Evolutionary conservation across 2,797 vertebrate species (phyloP), one percentile per base, ranked within the genome.

Genomic region (Eurystomus glaucurus): DNA sequence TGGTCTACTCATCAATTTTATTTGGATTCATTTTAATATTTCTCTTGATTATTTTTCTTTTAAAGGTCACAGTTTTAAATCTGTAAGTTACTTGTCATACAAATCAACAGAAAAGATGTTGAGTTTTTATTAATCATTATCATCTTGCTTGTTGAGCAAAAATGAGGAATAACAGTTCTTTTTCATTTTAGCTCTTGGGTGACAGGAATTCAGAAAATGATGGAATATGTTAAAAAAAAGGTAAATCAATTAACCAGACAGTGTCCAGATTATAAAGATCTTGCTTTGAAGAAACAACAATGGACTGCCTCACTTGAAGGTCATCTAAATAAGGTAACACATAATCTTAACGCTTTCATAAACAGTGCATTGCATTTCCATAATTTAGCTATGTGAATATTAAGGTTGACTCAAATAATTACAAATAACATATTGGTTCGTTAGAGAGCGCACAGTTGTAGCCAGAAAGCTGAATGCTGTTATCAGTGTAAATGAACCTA

Each of bases 251-350:
- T 99, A 79, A 97, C 86, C 25, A 61, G 77, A 12, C 98, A 98
- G 60, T 97, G 96, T 93, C 97, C 97, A 26, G 92, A 97, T 12
- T 97, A 98, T 87, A 88, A 96, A 88, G 98, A 98, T 43, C 60
- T 98, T 87, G 92, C 96, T 85, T 97, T 98, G 88, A 98, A 98
- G 98, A 98, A 97, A 91, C 98, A 98, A 9, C 96, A 98, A n/a
- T 91, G 99, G 95, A 93, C 96, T 86, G 90, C 90, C 7, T 98
- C 96, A 11, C 97, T 99, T 87, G 98, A 99, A 77, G 98, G 96
- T 48, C 96, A 97, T 21, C 74, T 99, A 70, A 98, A 97, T 46
- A 99, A 99, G 99, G 99, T 99, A 72, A 88, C 23, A 37, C 3
- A 0, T 20, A 1, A 2, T 66, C 35, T 43, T 85, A 82, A 86